A percentile compares a stretch with the other conserved stretches of the same genome.
Evolutionary conservation across 2,113 vertebrate genomes (phyloP).

Genomic region (Neolamprologus hecqui): DNA sequence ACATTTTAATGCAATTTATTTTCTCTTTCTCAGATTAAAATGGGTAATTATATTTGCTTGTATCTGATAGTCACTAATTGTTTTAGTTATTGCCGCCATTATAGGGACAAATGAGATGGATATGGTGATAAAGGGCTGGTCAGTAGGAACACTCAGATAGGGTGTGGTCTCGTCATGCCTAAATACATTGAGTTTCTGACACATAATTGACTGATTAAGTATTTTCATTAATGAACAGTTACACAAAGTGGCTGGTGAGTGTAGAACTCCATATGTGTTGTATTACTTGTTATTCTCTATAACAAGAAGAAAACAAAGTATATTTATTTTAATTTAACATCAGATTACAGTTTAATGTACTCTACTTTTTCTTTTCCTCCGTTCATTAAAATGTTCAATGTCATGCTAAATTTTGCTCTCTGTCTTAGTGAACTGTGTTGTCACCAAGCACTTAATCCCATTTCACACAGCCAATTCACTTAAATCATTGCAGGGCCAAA

Average conservation of each 20-base stretch:
- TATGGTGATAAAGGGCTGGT: neutral
- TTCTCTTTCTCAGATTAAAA: neutral
- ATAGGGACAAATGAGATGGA: neutral
- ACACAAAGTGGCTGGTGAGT: neutral
- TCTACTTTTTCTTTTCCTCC: neutral
- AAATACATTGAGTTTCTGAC: neutral
- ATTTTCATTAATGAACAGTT: neutral
- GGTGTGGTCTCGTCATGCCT: neutral
- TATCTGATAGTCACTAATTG: neutral
- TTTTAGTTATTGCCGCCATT: neutral
- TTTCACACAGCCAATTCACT: constrained; percentile 3
- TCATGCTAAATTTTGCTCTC: neutral
- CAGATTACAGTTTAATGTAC: neutral
- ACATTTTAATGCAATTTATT: neutral
- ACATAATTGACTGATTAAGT: neutral
- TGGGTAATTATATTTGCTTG: neutral
- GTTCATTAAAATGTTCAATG: neutral
- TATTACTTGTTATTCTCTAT: neutral
- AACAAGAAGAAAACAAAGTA: neutral
- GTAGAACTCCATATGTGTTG: neutral
- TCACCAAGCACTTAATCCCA: neutral
- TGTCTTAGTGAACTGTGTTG: neutral
- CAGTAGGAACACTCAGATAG: neutral
- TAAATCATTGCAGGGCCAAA: neutral
- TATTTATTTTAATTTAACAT: neutral